Evolutionary conservation across 2,797 vertebrate genomes (phyloP), one percentile per base, ranked within the genome.

Genomic region (Crocodylus rhombifer): DNA sequence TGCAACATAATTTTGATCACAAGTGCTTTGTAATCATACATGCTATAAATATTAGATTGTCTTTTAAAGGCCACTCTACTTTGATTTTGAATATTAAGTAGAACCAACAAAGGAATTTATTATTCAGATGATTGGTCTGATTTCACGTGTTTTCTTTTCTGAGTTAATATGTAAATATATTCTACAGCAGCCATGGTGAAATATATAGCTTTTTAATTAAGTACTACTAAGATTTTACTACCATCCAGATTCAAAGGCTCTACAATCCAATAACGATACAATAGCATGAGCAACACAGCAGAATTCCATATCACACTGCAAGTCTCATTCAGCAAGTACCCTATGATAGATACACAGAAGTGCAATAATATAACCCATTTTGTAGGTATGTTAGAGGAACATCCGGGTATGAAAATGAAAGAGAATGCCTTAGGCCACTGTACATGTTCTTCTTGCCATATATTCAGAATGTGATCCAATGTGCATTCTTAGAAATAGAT

Each of bases 21-120:
- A 91, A 96, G 80, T 78, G 89, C 91, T 95, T 96, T 92, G 92
- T 94, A 95, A 87, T 95, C 85, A 92, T 88, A 80, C 60, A 93
- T 21, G 0, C 93, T 95, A 91, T 93, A 96, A 95, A 96, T 97
- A 91, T 87, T 95, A 86, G 57, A 95, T 89, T 92, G 83, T 96
- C 85, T 88, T 93, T 94, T 96, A 94, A 89, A 96, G 91, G 84
- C 76, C 96, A 92, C 85, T 93, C 94, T 94, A 90, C 88, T 93
- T 95, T 91, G 74, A 95, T 97, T 94, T 94, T 90, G 92, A 94
- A 80, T 90, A 91, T 95, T 95, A 97, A 96, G 76, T 92, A 87
- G 82, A 91, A 78, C 91, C 95, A 95, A 96, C 51, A 92, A 96
- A 94, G 88, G 74, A 87, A 91, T 79, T 10, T 95, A 87, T 80